These are phyloP conservation scores for Osedax frankpressi DNA, from an alignment of 2,888 invertebrate genomes.

Conservation along the genomic window DNA sequence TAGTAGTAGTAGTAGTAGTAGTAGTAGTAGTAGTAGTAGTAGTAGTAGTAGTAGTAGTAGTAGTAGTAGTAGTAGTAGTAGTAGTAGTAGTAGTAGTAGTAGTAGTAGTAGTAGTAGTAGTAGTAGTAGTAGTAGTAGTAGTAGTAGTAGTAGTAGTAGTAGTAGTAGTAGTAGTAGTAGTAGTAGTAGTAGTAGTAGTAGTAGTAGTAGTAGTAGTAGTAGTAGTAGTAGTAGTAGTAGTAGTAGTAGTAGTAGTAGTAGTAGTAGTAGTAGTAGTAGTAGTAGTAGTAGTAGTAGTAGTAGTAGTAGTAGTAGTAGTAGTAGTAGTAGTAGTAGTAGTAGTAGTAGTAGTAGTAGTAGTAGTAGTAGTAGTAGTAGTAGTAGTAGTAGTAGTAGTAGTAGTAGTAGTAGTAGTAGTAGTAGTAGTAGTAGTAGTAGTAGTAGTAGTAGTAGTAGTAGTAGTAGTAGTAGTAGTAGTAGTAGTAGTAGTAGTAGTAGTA, in stretches of 20 bases:
- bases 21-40: neutral
- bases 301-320: neutral
- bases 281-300: neutral
- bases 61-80: neutral
- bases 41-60: neutral
- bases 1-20: neutral
- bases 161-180: neutral
- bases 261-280: neutral
- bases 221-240: neutral
- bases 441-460: slow-evolving; percentile 22
- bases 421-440: slow-evolving; percentile 21
- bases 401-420: slow-evolving; percentile 21
- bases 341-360: slow-evolving; percentile 21
- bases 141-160: neutral
- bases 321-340: neutral
- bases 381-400: slow-evolving; percentile 19
- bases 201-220: neutral
- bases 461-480: slow-evolving; percentile 4
- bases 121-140: neutral
- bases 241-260: neutral
- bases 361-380: slow-evolving; percentile 20
- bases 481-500: slow-evolving; percentile 9
- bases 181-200: neutral
- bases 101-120: neutral
- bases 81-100: neutral